A percentile compares a stretch with the other conserved stretches of the same genome.
These are phyloP conservation scores for Solea senegalensis DNA, from an alignment of 2,113 vertebrate genomes.

Conservation along the genomic window DNA sequence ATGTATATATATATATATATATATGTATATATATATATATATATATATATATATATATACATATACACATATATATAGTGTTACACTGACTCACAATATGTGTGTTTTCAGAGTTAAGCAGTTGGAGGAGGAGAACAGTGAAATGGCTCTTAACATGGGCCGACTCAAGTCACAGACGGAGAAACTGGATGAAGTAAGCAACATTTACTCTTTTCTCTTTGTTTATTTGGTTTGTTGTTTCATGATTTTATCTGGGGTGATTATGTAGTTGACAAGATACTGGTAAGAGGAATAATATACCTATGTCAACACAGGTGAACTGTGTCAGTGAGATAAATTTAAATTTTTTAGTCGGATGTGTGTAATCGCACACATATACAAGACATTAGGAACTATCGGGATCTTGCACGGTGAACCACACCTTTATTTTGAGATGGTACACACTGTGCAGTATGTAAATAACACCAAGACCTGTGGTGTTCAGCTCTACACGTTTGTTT, in stretches of 20 bases:
- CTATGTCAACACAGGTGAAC: no score
- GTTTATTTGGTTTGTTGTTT: neutral
- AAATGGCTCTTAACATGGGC: constrained; percentile 82
- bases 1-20: no score
- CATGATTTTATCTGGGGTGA: neutral
- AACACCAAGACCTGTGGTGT: neutral
- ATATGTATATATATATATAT: no score
- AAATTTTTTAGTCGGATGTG: no score
- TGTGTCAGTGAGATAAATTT: no score
- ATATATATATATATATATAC: no score
- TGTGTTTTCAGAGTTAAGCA: constrained; percentile 85
- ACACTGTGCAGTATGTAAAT: neutral
- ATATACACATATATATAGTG: neutral
- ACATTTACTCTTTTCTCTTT: neutral
- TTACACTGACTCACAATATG: constrained; percentile 15
- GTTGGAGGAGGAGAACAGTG: constrained; percentile 91
- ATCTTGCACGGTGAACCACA: neutral
- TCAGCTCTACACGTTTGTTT: no score
- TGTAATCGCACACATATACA: no score
- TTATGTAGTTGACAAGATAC: no score
- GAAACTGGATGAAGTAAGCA: constrained; percentile 91
- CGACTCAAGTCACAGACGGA: constrained; percentile 91
- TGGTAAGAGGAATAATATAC: no score
- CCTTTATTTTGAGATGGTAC: neutral
- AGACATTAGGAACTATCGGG: no score